Evolutionary conservation across 1,140 invertebrate genomes (phyloP).

Genomic region (Solenopsis invicta): DNA sequence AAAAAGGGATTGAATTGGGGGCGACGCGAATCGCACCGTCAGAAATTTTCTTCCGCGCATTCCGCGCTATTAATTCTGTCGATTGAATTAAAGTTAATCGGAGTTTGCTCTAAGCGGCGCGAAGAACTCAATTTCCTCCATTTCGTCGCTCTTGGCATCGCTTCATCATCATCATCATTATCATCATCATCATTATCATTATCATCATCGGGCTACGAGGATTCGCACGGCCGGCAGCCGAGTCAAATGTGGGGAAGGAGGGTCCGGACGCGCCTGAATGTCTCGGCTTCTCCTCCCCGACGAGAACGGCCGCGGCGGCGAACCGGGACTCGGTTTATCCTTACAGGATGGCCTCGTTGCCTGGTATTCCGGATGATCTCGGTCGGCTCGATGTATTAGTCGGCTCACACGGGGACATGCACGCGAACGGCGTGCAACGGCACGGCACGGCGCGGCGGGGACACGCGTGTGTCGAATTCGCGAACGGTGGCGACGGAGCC

Average conservation of each 20-base stretch:
- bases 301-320: no score
- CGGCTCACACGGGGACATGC: slow-evolving; percentile 17
- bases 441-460: background rate
- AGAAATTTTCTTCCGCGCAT: background rate
- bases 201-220: background rate
- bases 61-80: background rate
- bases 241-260: background rate
- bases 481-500: background rate
- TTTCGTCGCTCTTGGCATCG: background rate
- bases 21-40: background rate
- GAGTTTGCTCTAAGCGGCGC: background rate
- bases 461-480: slow-evolving; percentile 44
- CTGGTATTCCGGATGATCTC: slow-evolving; percentile 59
- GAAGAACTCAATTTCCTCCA: background rate
- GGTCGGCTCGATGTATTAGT: slow-evolving; percentile 2
- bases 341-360: slow-evolving; percentile 61
- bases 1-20: background rate
- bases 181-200: background rate
- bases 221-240: background rate
- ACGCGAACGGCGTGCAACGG: slow-evolving; percentile 38
- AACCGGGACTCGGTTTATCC: slow-evolving; percentile 50
- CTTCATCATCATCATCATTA: background rate
- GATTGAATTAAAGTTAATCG: background rate
- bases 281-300: slow-evolving; percentile 26
- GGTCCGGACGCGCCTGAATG: background rate